Conservation (phyloP, 2,888 invertebrate species). For the Oithona nana region DNA sequence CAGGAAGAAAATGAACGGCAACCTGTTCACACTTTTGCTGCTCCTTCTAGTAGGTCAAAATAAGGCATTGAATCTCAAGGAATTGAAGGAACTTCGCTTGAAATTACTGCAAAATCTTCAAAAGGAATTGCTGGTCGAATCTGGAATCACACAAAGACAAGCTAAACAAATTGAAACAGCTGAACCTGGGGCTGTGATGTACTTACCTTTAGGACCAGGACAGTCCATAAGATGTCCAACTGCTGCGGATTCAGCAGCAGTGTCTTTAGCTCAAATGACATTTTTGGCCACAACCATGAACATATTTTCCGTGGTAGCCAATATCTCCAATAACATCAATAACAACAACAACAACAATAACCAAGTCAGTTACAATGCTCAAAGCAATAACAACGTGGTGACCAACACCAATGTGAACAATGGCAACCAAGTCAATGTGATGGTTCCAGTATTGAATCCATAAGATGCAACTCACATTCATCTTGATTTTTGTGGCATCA, state of each 20-base stretch:
- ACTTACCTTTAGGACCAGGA: conserved; percentile 3
- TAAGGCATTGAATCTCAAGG: not conserved
- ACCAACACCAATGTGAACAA: conserved; percentile 19
- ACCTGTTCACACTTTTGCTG: too few species aligned
- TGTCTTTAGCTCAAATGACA: conserved; percentile 2
- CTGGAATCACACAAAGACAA: not conserved
- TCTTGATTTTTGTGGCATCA: not conserved
- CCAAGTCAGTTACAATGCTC: conserved; percentile 17
- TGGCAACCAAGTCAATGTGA: conserved; percentile 19
- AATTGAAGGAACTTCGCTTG: not conserved
- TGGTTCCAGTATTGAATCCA: conserved; percentile 6
- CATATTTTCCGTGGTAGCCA: conserved; percentile 18
- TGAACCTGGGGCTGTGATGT: not conserved
- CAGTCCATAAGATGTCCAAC: conserved; percentile 5
- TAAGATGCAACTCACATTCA: not conserved
- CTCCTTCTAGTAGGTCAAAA: too few species aligned
- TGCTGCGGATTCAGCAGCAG: conserved; percentile 6
- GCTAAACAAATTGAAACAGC: not conserved
- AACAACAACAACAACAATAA: conserved; percentile 20
- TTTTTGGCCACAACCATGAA: conserved; percentile 1
- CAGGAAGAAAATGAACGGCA: too few species aligned
- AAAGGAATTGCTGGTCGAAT: not conserved
- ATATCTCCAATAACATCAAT: conserved; percentile 20
- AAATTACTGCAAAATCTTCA: not conserved
- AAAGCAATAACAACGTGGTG: conserved; percentile 18